Conservation (phyloP, 1,140 invertebrate genomes). For the Orius insidiosus region DNA sequence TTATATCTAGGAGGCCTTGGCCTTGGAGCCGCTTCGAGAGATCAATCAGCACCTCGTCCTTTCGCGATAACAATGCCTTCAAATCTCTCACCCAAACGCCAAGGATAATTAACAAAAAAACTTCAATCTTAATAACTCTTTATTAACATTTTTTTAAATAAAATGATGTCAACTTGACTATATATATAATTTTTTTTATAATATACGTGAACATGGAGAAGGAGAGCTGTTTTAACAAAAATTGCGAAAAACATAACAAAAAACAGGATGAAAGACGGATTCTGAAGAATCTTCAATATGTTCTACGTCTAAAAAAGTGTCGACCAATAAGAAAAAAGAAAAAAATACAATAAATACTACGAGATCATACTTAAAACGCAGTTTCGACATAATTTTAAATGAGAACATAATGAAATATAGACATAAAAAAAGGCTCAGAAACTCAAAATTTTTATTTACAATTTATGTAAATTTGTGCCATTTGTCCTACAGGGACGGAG, state of each 20-base stretch:
- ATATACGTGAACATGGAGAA: conserved; percentile 8
- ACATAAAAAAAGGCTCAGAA: no score
- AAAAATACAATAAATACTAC: no score
- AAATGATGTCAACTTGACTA: conserved; percentile 14
- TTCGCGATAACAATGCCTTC: no score
- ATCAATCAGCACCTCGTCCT: no score
- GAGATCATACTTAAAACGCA: no score
- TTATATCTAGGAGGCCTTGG: not conserved
- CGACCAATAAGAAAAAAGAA: not conserved
- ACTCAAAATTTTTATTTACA: no score
- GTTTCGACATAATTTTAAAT: no score
- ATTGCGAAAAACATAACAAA: conserved; percentile 11
- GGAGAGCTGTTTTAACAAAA: conserved; percentile 7
- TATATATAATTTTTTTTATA: conserved; percentile 10
- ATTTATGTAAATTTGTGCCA: no score
- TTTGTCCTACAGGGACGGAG: no score
- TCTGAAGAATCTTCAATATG: not conserved
- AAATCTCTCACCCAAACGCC: no score
- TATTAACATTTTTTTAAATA: conserved; percentile 16
- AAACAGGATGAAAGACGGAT: not conserved
- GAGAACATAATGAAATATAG: no score
- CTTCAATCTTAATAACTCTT: conserved; percentile 10
- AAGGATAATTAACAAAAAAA: no score
- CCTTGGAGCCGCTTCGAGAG: not conserved
- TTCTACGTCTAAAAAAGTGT: not conserved